phyloP scores from a whole-genome alignment of 2,113 vertebrate species.

The Craseonycteris thonglongyai region DNA sequence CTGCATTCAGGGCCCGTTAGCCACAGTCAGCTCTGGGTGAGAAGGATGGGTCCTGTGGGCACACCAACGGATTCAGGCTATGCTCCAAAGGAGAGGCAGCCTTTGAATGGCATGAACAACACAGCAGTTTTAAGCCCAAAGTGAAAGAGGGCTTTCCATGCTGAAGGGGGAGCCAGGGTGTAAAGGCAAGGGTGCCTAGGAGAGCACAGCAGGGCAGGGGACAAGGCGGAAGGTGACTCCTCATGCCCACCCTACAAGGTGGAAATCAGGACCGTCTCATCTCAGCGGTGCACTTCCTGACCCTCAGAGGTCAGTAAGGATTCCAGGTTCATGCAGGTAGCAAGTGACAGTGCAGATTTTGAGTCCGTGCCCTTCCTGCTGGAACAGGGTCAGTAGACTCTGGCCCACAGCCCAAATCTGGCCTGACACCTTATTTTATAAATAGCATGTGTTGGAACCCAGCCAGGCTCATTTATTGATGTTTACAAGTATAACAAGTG shows the following conservation, averaged over 20 bases:
- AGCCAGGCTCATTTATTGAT: neutral
- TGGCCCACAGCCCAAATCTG: neutral
- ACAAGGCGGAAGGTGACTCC: neutral
- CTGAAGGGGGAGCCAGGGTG: neutral
- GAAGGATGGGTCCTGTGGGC: neutral
- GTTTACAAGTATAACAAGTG: neutral
- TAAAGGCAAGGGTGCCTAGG: neutral
- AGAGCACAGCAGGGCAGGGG: neutral
- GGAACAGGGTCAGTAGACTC: neutral
- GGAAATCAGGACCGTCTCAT: neutral
- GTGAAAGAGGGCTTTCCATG: neutral
- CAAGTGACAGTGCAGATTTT: rapidly evolving
- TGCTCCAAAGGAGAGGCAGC: neutral
- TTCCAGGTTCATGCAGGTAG: neutral
- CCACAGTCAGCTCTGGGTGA: neutral
- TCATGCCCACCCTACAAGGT: neutral
- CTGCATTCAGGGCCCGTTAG: neutral
- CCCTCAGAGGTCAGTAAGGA: neutral
- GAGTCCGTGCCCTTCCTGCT: neutral
- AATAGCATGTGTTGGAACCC: neutral
- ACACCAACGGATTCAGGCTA: neutral
- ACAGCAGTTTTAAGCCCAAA: neutral
- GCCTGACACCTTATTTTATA: neutral
- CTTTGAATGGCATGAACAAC: neutral
- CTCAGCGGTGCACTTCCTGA: neutral